Percentiles rank a stretch among this genome's conserved stretches.
Evolutionary conservation across 2,113 vertebrate genomes (phyloP).

Genomic region (Ia io): DNA sequence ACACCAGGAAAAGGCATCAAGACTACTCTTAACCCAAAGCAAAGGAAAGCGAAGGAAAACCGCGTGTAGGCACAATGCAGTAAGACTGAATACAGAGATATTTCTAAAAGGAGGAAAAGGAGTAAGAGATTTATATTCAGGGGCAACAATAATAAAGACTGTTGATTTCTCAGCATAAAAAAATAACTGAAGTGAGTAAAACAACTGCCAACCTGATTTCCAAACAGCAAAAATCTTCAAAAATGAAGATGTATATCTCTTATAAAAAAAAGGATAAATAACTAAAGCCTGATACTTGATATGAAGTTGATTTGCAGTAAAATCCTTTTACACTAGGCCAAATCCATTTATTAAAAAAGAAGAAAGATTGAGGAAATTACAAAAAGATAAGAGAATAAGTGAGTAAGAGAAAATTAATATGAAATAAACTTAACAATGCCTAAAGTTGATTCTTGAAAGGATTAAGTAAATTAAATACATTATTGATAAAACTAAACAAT

Average conservation of each 20-base stretch:
- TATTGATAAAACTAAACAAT: background rate
- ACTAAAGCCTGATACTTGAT: background rate
- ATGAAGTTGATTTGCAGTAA: background rate
- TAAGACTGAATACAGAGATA: background rate
- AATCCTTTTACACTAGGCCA: background rate
- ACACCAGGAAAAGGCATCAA: background rate
- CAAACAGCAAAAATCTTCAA: background rate
- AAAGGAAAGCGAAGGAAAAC: background rate
- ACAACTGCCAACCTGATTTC: background rate
- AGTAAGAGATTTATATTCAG: background rate
- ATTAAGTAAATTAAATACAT: background rate
- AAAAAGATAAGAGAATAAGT: background rate
- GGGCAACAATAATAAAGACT: background rate
- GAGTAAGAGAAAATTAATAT: background rate
- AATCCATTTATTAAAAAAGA: background rate
- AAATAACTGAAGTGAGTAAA: background rate
- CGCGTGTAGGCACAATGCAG: background rate
- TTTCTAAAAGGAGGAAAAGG: background rate
- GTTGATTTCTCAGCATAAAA: background rate
- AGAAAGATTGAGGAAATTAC: background rate
- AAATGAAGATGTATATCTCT: background rate
- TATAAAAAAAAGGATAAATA: background rate
- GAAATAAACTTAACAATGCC: background rate
- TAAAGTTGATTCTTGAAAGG: background rate
- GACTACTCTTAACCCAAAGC: background rate